Evolutionary conservation across 2,113 vertebrate species (phyloP).

Genomic region (Eublepharis macularius): DNA sequence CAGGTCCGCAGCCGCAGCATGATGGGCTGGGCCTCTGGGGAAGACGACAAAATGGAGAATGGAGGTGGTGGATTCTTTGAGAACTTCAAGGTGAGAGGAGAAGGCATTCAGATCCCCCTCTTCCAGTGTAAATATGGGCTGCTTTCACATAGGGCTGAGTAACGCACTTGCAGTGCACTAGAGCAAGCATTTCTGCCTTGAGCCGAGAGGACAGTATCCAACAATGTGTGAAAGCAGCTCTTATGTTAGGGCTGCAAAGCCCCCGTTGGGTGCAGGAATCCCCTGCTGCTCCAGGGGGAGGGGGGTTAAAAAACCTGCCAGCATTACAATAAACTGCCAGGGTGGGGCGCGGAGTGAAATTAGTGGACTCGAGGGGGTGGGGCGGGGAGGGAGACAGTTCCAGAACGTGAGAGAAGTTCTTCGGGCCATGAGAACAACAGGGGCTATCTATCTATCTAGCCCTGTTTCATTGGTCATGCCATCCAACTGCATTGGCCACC

Average conservation of each 20-base stretch:
- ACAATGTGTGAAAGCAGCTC: too few relatives aligned
- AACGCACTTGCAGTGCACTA: too few relatives aligned
- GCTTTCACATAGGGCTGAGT: too few relatives aligned
- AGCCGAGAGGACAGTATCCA: too few relatives aligned
- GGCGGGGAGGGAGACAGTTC: neutral
- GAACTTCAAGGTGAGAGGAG: constrained; percentile 86
- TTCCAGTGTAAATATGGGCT: too few relatives aligned
- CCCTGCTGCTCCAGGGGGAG: neutral
- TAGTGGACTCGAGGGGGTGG: neutral
- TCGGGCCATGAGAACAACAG: neutral
- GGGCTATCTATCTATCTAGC: neutral
- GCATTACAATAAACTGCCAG: too few relatives aligned
- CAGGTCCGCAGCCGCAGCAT: constrained; percentile 83
- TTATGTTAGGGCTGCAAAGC: too few relatives aligned
- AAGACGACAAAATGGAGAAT: constrained; percentile 76
- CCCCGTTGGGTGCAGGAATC: too few relatives aligned
- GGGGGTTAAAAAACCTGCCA: neutral
- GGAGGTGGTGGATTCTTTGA: constrained; percentile 87
- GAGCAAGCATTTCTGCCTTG: too few relatives aligned
- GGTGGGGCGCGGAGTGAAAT: too few relatives aligned
- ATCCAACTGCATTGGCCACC: neutral
- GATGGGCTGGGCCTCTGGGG: constrained; percentile 75
- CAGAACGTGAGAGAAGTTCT: neutral
- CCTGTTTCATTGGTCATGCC: neutral
- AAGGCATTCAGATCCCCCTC: neutral